phyloP scores from a whole-genome alignment of 2,113 vertebrate species.

The Microcebus ravelobensis region DNA sequence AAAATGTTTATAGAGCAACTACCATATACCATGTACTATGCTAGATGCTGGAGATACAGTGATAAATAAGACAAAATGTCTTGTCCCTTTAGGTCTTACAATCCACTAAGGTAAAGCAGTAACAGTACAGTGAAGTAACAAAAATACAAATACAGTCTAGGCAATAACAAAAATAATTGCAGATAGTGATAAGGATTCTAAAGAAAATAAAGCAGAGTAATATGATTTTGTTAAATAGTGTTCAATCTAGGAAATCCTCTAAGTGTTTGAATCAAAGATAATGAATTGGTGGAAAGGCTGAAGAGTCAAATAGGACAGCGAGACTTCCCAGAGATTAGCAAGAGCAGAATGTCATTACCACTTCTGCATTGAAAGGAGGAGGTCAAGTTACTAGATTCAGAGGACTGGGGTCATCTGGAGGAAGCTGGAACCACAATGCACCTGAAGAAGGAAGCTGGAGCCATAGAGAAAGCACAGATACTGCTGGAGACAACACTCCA shows the following conservation, averaged over 20 bases:
- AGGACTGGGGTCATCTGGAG: not conserved
- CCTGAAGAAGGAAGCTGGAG: not conserved
- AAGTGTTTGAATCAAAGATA: slow-evolving; percentile 25
- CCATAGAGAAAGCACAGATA: not conserved
- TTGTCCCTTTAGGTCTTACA: not conserved
- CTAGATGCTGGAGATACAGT: not conserved
- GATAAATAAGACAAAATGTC: not conserved
- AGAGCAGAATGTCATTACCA: not conserved
- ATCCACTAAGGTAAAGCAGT: not conserved
- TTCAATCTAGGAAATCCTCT: not conserved
- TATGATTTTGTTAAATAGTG: not conserved
- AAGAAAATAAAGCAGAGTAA: not conserved
- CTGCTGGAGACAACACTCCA: not conserved
- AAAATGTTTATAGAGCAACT: not conserved
- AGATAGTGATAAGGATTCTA: not conserved
- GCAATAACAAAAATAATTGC: not conserved
- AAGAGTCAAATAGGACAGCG: not conserved
- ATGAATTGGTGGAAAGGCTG: not conserved
- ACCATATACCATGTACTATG: not conserved
- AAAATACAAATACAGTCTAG: not conserved
- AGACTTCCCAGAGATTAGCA: not conserved
- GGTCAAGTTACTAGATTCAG: not conserved
- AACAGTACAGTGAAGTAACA: too few relatives aligned
- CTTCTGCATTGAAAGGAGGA: not conserved
- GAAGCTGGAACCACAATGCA: not conserved